Evolutionary conservation across 2,113 vertebrate species (phyloP), one percentile per base, ranked within the genome.

Genomic region (Spheniscus mendiculus): DNA sequence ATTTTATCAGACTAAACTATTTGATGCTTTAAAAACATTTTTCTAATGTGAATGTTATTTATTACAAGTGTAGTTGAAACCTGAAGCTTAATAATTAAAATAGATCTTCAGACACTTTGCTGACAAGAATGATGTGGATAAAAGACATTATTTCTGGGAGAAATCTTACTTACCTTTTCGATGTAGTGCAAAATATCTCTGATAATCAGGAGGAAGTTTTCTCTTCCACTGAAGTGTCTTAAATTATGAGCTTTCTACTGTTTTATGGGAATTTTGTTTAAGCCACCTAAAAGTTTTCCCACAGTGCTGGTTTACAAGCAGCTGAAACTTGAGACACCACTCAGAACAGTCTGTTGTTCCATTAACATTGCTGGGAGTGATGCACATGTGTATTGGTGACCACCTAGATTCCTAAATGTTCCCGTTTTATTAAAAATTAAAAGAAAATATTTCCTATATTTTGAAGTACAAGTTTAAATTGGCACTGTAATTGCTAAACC

Each of bases 281-380:
- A 91, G 45, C 84, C 50, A 83, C 65, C 73, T 83, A 20, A 30
- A 87, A 79, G 32, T 90, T 96, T 97, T 94, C 94, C 61, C 89
- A 71, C 74, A 85, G 58, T 83, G 38, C 62, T 88, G 45, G 20
- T 94, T 94, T 93, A 79, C 66, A 94, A 91, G 78, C 53, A 91
- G 78, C 66, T 88, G 91, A 91, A 95, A 91, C 81, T 84, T 91
- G 27, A 87, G 62, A 53, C 71, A 73, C 23, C 20, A 6, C 8
- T 15, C 38, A 47, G 78, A 96, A 42, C 55, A 87, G 65, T 38
- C 29, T 73, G 53, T 76, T 95, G 66, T 91, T 91, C 70, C 32
- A 62, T 58, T 79, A 32, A 44, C 7, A 5, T 65, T 87, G 21
- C 70, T 93, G 70, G 38, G 36, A 69, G 52, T 42, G 77, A 90